Evolutionary conservation across 2,113 vertebrate species (phyloP).

Genomic region (Arvicanthis niloticus): DNA sequence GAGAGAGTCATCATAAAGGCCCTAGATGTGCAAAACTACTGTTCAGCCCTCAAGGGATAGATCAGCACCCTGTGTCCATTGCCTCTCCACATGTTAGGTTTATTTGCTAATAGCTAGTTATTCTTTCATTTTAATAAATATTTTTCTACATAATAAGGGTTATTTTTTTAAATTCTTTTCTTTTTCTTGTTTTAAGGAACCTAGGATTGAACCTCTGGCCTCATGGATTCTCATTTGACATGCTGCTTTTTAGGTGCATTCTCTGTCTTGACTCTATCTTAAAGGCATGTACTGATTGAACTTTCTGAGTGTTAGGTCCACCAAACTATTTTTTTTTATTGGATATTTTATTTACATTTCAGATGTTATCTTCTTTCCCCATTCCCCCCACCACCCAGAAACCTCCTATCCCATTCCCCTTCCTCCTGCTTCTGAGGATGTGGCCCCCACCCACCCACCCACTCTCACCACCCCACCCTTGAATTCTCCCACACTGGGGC

Average conservation of each 20-base stretch:
- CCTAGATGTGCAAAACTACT: neutral
- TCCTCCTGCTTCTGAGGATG: too few species aligned
- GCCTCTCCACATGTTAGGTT: neutral
- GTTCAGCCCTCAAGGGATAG: fast-evolving
- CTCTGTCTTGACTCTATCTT: neutral
- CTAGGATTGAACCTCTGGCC: neutral
- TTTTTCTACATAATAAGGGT: neutral
- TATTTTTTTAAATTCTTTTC: neutral
- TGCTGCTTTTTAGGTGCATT: neutral
- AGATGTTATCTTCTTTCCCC: too few species aligned
- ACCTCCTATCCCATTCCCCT: too few species aligned
- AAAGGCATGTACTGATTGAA: neutral
- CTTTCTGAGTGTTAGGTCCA: neutral
- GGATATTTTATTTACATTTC: too few species aligned
- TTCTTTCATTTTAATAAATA: neutral
- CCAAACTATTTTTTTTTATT: too few species aligned
- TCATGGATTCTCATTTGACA: neutral
- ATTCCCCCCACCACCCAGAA: too few species aligned
- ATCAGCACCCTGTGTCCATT: too few species aligned
- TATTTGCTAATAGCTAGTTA: neutral
- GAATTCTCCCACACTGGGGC: too few species aligned
- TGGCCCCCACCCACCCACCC: too few species aligned
- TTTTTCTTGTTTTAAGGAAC: neutral
- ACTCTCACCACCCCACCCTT: too few species aligned
- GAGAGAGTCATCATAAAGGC: neutral